Conservation (phyloP, 2,797 vertebrate species). For the Phyllotis vaccarum region DNA sequence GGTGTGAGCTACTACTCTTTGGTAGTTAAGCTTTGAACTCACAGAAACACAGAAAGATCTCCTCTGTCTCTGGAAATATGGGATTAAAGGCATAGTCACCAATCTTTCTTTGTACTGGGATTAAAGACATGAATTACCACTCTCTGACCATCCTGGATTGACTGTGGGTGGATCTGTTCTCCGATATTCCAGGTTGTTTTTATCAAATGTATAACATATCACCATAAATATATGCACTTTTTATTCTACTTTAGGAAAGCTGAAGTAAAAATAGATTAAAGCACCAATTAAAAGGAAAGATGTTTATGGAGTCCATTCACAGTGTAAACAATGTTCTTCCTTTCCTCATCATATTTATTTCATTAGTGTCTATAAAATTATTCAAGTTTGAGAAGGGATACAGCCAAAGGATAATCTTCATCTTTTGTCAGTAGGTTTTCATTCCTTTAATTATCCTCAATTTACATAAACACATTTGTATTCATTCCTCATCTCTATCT, state of each 20-base stretch:
- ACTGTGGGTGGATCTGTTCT: too few species aligned
- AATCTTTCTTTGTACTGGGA: too few species aligned
- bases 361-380: background rate
- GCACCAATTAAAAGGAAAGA: background rate
- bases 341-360: background rate
- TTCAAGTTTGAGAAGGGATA: background rate
- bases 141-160: too few species aligned
- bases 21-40: too few species aligned
- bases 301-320: background rate
- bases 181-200: too few species aligned
- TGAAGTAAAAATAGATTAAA: background rate
- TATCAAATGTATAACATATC: too few species aligned
- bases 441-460: background rate
- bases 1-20: too few species aligned
- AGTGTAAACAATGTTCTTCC: background rate
- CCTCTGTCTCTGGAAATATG: too few species aligned
- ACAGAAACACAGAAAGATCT: too few species aligned
- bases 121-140: too few species aligned
- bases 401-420: background rate
- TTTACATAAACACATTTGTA: background rate
- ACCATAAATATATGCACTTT: background rate
- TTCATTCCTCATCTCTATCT: background rate
- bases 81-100: too few species aligned
- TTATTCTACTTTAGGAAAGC: background rate
- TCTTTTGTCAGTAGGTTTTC: background rate